Evolutionary conservation across 2,113 vertebrate species (phyloP).

Genomic region (Dromiciops gliroides): DNA sequence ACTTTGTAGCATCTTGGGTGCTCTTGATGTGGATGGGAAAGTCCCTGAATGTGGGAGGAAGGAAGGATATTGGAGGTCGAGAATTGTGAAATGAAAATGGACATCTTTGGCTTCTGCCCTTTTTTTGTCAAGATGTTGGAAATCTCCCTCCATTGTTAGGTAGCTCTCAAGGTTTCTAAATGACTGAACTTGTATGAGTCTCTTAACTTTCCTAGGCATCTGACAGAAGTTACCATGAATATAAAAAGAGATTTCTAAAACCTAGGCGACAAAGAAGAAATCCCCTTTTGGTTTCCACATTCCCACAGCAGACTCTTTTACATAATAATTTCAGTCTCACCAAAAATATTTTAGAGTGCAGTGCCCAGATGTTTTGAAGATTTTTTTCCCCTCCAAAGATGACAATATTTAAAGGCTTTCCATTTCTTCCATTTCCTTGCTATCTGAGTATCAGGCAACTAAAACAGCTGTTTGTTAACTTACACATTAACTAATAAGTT

Average conservation of each 20-base stretch:
- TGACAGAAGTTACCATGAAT: slow-evolving; percentile 50
- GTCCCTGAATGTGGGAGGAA: not conserved
- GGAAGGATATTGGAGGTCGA: not conserved
- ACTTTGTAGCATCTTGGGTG: slow-evolving; percentile 42
- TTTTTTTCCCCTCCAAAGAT: slow-evolving; percentile 21
- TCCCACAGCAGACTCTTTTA: slow-evolving; percentile 54
- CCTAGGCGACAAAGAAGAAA: slow-evolving; percentile 34
- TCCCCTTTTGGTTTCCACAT: slow-evolving; percentile 22
- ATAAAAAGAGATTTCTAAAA: slow-evolving; percentile 55
- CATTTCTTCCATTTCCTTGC: slow-evolving; percentile 51
- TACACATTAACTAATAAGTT: not conserved
- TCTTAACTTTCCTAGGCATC: slow-evolving; percentile 8
- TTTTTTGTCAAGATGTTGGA: not conserved
- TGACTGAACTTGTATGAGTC: not conserved
- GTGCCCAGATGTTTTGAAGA: slow-evolving; percentile 70
- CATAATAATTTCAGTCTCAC: slow-evolving; percentile 65
- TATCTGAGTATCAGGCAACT: slow-evolving; percentile 60
- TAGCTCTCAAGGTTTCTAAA: slow-evolving; percentile 34
- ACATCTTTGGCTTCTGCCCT: slow-evolving; percentile 22
- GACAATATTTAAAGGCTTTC: slow-evolving; percentile 59
- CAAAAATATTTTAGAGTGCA: slow-evolving; percentile 68
- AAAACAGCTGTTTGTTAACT: slow-evolving; percentile 12
- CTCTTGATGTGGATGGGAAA: not conserved
- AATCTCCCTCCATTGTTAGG: not conserved
- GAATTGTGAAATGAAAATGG: not conserved